Evolutionary conservation across 1,140 invertebrate genomes (phyloP).

Genomic region (Steinernema feltiae): DNA sequence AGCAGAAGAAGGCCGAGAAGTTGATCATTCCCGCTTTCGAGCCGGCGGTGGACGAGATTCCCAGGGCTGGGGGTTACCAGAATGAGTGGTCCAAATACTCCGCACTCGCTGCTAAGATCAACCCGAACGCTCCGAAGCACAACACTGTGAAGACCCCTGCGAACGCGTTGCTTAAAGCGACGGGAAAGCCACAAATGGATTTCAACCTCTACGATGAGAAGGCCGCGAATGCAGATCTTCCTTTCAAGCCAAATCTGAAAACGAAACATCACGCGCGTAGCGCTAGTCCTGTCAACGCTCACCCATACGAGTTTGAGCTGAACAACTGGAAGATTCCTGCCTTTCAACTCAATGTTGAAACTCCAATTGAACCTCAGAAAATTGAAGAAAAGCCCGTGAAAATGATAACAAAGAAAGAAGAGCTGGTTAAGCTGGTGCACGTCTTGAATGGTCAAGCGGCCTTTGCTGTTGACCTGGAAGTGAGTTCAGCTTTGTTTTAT

Average conservation of each 20-base stretch:
- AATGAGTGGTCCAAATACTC: conserved; percentile 3
- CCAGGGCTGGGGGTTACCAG: too few species aligned
- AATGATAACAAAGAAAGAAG: neutral
- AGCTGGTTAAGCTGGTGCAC: conserved; percentile 66
- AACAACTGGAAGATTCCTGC: too few species aligned
- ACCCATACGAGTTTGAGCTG: neutral
- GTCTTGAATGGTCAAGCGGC: conserved; percentile 68
- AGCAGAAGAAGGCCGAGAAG: neutral
- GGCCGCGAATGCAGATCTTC: neutral
- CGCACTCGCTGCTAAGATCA: neutral
- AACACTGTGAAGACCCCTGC: neutral
- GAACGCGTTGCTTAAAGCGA: too few species aligned
- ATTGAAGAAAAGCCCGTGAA: neutral
- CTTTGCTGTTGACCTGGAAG: conserved; percentile 80
- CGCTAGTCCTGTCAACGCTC: neutral
- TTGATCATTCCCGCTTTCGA: too few species aligned
- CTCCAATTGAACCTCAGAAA: too few species aligned
- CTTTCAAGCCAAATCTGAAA: neutral
- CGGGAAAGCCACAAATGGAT: too few species aligned
- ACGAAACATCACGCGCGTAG: neutral
- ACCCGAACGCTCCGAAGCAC: conserved; percentile 3
- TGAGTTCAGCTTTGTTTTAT: too few species aligned
- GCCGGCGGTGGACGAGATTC: too few species aligned
- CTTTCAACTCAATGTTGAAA: too few species aligned
- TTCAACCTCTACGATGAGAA: neutral